A percentile compares a stretch with the other conserved stretches of the same genome.
These are phyloP conservation scores for Sibirionetta formosa DNA, from an alignment of 2,797 vertebrate genomes.

Conservation along the genomic window DNA sequence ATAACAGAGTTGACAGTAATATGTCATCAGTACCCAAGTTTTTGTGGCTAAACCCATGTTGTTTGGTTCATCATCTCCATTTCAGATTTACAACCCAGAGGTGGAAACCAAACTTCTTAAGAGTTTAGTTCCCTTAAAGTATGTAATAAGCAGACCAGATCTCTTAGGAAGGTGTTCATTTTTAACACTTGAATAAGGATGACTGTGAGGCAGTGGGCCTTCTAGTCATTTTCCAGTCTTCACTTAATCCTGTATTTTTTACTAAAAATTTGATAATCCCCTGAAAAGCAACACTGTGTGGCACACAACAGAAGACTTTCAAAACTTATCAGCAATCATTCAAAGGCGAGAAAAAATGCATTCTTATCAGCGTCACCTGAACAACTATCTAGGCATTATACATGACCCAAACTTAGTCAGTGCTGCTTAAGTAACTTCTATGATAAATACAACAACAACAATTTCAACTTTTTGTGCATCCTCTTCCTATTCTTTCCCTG, in stretches of 20 bases:
- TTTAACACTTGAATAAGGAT: not conserved
- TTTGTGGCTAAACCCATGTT: not conserved
- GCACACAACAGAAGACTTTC: not conserved
- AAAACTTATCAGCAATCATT: not conserved
- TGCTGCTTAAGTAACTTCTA: not conserved
- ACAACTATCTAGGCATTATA: not conserved
- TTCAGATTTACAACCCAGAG: not conserved
- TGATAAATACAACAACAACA: not conserved
- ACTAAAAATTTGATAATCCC: not conserved
- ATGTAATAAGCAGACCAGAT: not conserved
- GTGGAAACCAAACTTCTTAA: not conserved
- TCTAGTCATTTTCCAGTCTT: not conserved
- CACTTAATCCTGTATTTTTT: not conserved
- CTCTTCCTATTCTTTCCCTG: not conserved
- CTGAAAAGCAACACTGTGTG: not conserved
- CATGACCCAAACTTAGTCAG: not conserved
- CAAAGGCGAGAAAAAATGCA: not conserved
- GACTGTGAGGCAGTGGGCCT: not conserved
- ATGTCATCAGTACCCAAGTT: not conserved
- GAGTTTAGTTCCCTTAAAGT: not conserved
- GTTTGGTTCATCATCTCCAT: not conserved
- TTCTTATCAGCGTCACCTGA: not conserved
- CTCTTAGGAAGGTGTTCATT: not conserved
- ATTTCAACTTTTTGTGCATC: not conserved
- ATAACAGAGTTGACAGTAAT: accelerated